Conservation (phyloP, 2,797 vertebrate genomes). For the Anomalospiza imberbis region DNA sequence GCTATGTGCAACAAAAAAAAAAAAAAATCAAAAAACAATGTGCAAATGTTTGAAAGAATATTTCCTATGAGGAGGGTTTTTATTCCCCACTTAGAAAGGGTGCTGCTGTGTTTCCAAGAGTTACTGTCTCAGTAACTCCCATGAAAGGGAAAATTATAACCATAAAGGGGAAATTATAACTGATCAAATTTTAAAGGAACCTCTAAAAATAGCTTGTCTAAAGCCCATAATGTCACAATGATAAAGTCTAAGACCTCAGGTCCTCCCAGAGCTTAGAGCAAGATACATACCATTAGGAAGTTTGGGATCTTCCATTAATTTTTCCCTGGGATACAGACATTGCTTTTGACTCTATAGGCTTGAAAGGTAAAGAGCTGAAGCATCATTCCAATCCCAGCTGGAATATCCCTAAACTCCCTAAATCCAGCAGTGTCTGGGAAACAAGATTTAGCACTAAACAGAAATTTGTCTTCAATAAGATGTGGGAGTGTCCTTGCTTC, state of each 20-base stretch:
- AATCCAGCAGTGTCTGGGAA: not conserved
- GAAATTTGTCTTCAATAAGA: not conserved
- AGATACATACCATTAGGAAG: not conserved
- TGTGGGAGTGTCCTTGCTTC: not conserved
- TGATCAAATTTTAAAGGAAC: slow-evolving; percentile 66
- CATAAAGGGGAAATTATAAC: slow-evolving; percentile 42
- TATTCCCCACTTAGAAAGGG: not conserved
- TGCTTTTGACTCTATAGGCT: not conserved
- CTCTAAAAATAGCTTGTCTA: slow-evolving; percentile 57
- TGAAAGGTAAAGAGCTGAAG: not conserved
- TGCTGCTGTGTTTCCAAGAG: not conserved
- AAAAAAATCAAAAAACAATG: not conserved
- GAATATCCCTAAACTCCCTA: not conserved
- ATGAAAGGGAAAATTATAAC: not conserved
- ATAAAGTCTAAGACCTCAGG: slow-evolving; percentile 35
- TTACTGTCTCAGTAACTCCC: slow-evolving; percentile 2
- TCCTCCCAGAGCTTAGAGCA: slow-evolving; percentile 11
- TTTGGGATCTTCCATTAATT: slow-evolving; percentile 12
- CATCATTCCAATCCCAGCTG: not conserved
- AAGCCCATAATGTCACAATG: slow-evolving; percentile 51
- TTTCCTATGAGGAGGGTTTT: not conserved
- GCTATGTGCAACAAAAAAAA: not conserved
- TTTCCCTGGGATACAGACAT: not conserved
- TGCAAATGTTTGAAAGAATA: not conserved
- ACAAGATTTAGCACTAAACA: not conserved